phyloP scores from a whole-genome alignment of 1,140 invertebrate genomes.

The Drosophila kikkawai region DNA sequence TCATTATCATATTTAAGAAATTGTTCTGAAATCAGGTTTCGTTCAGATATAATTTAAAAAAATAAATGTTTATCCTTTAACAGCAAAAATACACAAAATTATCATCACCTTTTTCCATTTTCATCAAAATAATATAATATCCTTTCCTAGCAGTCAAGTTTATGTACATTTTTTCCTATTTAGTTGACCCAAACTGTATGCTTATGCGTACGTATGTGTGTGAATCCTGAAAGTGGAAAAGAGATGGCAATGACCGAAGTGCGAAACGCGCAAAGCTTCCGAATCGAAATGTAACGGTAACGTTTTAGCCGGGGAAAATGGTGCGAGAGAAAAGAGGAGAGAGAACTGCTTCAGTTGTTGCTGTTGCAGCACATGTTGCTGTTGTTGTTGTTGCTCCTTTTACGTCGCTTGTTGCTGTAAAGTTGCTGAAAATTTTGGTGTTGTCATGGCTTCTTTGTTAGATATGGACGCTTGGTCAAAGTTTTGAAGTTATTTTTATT shows the following conservation, averaged over 20 bases:
- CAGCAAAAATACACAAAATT: too few relatives aligned
- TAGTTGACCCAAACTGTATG: not conserved
- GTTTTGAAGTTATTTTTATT: not conserved
- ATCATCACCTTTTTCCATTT: too few relatives aligned
- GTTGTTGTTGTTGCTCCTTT: slow-evolving; percentile 4
- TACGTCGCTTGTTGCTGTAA: not conserved
- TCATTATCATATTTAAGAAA: too few relatives aligned
- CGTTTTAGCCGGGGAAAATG: slow-evolving; percentile 4
- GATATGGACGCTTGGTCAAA: not conserved
- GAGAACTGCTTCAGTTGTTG: slow-evolving; percentile 5
- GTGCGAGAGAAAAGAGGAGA: not conserved
- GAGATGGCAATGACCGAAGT: slow-evolving; percentile 53
- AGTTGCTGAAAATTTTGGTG: not conserved
- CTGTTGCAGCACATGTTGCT: slow-evolving; percentile 1
- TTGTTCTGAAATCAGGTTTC: too few relatives aligned
- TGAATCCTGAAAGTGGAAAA: slow-evolving; percentile 27
- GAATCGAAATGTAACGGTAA: slow-evolving; percentile 25
- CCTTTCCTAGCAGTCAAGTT: not conserved
- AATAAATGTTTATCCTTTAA: too few relatives aligned
- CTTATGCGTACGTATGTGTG: slow-evolving; percentile 4
- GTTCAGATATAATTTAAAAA: not conserved
- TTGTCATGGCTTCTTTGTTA: not conserved
- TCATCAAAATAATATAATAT: too few relatives aligned
- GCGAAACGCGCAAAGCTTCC: slow-evolving; percentile 59
- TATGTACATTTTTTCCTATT: not conserved